Percentiles rank a stretch among this genome's conserved stretches.
phyloP scores from a whole-genome alignment of 2,113 vertebrate genomes.

The Gasterosteus aculeatus region DNA sequence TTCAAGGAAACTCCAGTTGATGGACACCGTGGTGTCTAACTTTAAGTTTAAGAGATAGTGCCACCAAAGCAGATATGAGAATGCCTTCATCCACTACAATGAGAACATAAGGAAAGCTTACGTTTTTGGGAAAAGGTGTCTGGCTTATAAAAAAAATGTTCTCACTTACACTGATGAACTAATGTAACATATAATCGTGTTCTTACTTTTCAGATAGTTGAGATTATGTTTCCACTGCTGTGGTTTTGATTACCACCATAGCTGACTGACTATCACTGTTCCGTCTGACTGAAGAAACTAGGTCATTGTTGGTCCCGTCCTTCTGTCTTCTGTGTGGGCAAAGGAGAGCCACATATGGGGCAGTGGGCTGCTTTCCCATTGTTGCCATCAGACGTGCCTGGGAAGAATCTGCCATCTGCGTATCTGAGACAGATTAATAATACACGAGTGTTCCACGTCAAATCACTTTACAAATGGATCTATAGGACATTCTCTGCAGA shows the following conservation, averaged over 20 bases:
- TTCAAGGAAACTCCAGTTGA: too few relatives aligned
- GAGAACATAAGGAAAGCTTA: not conserved
- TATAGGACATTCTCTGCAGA: not conserved
- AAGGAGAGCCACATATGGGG: conserved; percentile 44
- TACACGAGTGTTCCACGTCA: not conserved
- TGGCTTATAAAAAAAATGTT: not conserved
- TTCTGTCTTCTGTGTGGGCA: conserved; percentile 46
- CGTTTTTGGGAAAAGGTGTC: not conserved
- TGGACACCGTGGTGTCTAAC: too few relatives aligned
- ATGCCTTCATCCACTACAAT: not conserved
- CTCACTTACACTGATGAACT: not conserved
- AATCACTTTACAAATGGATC: not conserved
- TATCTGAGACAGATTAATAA: not conserved
- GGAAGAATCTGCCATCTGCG: conserved; percentile 14
- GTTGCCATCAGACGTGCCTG: not conserved
- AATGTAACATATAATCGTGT: not conserved
- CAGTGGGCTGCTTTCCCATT: conserved; percentile 32
- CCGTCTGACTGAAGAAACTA: conserved; percentile 47
- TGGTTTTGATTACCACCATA: conserved; percentile 46
- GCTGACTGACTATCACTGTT: conserved; percentile 40
- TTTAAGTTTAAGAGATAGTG: not conserved
- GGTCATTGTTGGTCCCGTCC: conserved; percentile 58
- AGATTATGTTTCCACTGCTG: conserved; percentile 47
- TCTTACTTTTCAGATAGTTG: conserved; percentile 12
- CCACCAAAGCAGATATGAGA: not conserved